Percentiles rank a stretch among this genome's conserved stretches.
These are phyloP conservation scores for Cephus spinipes DNA, from an alignment of 2,888 invertebrate genomes.

Conservation along the genomic window DNA sequence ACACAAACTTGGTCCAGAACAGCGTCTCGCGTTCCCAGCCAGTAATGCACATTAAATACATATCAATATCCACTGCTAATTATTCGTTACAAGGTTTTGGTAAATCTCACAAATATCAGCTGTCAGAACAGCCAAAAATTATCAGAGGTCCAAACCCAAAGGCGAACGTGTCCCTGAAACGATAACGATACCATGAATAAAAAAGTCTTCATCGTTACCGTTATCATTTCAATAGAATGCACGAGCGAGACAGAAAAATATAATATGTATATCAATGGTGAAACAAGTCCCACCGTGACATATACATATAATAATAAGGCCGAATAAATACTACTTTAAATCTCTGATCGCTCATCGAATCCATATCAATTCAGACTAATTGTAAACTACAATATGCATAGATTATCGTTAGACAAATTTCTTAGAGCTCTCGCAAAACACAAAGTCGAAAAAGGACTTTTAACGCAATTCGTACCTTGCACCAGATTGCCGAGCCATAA, in stretches of 20 bases:
- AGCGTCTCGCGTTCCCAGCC: not conserved
- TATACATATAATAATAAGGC: not conserved
- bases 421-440: not conserved
- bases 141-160: not conserved
- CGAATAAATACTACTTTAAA: not conserved
- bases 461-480: too few species aligned
- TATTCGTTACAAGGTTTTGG: not conserved
- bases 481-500: too few species aligned
- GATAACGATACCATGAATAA: not conserved
- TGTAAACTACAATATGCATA: not conserved
- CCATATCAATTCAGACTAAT: not conserved
- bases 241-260: not conserved
- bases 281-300: not conserved
- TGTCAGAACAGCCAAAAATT: not conserved
- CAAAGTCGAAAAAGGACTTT: not conserved
- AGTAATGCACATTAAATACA: not conserved
- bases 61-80: not conserved
- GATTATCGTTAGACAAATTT: not conserved
- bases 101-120: not conserved
- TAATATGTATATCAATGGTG: not conserved
- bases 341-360: not conserved
- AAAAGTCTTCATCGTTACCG: not conserved
- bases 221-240: not conserved
- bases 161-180: not conserved
- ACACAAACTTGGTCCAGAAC: conserved; percentile 25